These are phyloP conservation scores for Hypomesus transpacificus DNA, from an alignment of 2,113 vertebrate genomes.

Conservation along the genomic window DNA sequence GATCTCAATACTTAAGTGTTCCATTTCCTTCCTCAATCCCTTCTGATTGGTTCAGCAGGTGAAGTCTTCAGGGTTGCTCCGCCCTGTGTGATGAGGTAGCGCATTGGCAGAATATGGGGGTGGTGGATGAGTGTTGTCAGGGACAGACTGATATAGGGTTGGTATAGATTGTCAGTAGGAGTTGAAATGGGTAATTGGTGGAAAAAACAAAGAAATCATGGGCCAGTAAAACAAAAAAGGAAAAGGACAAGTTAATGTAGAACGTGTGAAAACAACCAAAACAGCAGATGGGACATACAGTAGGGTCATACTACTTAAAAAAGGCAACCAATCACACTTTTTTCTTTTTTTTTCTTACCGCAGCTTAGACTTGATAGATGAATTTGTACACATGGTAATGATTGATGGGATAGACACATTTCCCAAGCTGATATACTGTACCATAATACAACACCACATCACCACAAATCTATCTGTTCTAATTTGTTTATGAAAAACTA, in stretches of 20 bases:
- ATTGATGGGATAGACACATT: constrained; percentile 16
- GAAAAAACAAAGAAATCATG: not conserved
- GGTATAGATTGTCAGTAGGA: not conserved
- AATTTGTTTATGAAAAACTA: not conserved
- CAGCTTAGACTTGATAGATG: no score
- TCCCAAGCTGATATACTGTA: constrained; percentile 21
- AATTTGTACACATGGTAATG: no score
- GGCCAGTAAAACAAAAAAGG: not conserved
- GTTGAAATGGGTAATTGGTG: constrained; percentile 6
- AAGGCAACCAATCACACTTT: no score
- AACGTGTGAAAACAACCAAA: no score
- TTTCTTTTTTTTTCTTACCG: no score
- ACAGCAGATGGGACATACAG: not conserved
- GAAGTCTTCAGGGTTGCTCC: constrained; percentile 76
- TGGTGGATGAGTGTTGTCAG: constrained; percentile 11
- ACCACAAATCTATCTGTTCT: constrained; percentile 1
- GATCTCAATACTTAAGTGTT: not conserved
- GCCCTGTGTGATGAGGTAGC: constrained; percentile 84
- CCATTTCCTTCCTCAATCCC: constrained; percentile 5
- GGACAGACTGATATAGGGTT: constrained; percentile 19
- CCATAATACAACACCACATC: constrained; percentile 12
- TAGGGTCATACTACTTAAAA: constrained; percentile 1
- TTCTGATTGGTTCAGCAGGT: constrained; percentile 70
- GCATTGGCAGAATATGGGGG: constrained; percentile 71
- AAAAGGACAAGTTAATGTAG: no score